Evolutionary conservation across 1,140 invertebrate genomes (phyloP), one percentile per base, ranked within the genome.

Genomic region (Lepidurus couesii): DNA sequence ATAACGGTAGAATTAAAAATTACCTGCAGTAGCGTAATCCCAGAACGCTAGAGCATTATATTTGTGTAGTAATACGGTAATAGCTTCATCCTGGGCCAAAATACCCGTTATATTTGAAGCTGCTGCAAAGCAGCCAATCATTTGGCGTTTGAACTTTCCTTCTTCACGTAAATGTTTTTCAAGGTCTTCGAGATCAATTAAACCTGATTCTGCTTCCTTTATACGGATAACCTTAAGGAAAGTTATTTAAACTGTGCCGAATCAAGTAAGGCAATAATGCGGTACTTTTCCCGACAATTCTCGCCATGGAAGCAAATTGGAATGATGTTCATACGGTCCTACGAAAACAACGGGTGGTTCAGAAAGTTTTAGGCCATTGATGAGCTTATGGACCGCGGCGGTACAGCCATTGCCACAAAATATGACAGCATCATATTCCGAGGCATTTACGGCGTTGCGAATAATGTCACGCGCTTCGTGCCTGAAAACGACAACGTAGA

Each of bases 101-200:
- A 94, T 90, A n/a, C 95, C 95, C 10, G 95, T 96, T 21, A 96
- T 89, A 84, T 95, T 96, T 45, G 93, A 96, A 1, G 93, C 93
- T 1, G 93, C 93, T 75, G 91, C 90, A 83, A 97, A 96, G 84
- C 92, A 94, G 4, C 95, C 95, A 78, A 97, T 91, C 84, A 96
- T 47, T 53, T 78, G 47, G n/a, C 80, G 75, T n/a, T 79, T 77
- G 24, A 79, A 74, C 74, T 78, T 76, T 73, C 80, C 73, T 79
- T 76, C 79, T 83, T 84, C 87, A 82, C 89, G 85, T n/a, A 96
- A 85, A 83, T 90, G 89, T 44, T 88, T 85, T 82, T 94, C 91
- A 75, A 97, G 86, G 83, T 94, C 90, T 77, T 90, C 88, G 43
- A 94, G 83, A 83, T 96, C 93, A 74, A 96, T 87, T 80, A 90